Evolutionary conservation across 2,797 vertebrate genomes (phyloP).

Genomic region (Xenops minutus): DNA sequence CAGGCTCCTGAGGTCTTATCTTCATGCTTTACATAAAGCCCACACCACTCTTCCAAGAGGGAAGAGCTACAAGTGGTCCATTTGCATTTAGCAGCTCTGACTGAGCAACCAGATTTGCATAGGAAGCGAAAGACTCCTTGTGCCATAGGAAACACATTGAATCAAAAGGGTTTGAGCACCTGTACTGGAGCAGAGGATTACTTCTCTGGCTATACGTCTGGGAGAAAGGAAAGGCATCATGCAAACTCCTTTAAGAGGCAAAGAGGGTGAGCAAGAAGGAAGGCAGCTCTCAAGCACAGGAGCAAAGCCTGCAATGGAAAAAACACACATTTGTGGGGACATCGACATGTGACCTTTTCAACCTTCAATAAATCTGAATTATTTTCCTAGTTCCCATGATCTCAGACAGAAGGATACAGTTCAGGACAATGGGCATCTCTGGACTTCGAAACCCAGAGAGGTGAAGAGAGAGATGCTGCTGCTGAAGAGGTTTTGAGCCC

Average conservation of each 20-base stretch:
- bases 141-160: background rate
- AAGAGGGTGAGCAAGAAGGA: background rate
- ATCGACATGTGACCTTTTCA: background rate
- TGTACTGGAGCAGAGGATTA: background rate
- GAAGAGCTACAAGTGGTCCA: background rate
- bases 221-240: background rate
- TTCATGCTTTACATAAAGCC: background rate
- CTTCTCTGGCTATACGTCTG: background rate
- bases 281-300: background rate
- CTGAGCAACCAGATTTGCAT: conserved; percentile 44
- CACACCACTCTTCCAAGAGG: background rate
- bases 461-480: background rate
- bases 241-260: background rate
- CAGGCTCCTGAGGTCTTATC: background rate
- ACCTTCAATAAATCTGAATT: background rate
- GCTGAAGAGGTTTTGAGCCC: background rate
- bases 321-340: rapidly evolving
- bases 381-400: background rate
- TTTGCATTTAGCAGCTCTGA: conserved; percentile 10
- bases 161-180: background rate
- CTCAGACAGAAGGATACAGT: background rate
- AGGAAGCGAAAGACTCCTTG: background rate
- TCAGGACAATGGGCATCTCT: background rate
- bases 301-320: background rate
- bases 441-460: background rate